Evolutionary conservation across 2,797 vertebrate genomes (phyloP), one percentile per base, ranked within the genome.

Genomic region (Darevskia nairensis): DNA sequence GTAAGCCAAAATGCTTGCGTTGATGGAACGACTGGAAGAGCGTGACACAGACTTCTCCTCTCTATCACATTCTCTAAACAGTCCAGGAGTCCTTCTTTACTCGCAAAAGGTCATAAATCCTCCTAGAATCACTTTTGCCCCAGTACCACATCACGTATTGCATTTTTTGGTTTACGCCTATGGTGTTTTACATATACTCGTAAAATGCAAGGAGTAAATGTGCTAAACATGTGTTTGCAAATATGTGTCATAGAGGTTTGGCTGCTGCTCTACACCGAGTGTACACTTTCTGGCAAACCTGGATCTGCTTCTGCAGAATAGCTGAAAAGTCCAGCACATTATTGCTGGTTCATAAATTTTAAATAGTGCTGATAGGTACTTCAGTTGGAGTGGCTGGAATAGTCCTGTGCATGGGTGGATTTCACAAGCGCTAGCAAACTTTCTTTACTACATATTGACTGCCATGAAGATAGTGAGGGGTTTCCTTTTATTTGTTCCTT

Each of bases 271-370:
- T 8, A 29, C 76, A 71, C 7, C 23, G 46, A 50, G 64, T 29
- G 5, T 77, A 68, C 29, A 46, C 44, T 32, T 64, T 3, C 15
- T 85, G 19, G 78, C 32, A 29, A 35, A 64, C 11, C 29, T 68
- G 6, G n/a, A 39, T 80, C 50, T 66, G 72, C 61, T 76, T 86
- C 64, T 86, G 44, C 15, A 79, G 69, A 35, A 86, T 71, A 46
- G 69, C n/a, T 79, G 44, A 86, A 71, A 80, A 50, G n/a, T 11
- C 29, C 7, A 41, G 6, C 23, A 74, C 46, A 9, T 66, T 66
- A 78, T 68, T 68, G 44, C 27, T 68, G 21, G 75, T 46, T 35
- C 44, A 69, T 69, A 27, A 86, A 86, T 77, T 29, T 78, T 66
- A 68, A 78, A 39, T 61, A 15, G 25, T n/a, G 32, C 9, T 39